These are phyloP conservation scores for Amphilophus citrinellus DNA, from an alignment of 2,113 vertebrate genomes.

Conservation along the genomic window DNA sequence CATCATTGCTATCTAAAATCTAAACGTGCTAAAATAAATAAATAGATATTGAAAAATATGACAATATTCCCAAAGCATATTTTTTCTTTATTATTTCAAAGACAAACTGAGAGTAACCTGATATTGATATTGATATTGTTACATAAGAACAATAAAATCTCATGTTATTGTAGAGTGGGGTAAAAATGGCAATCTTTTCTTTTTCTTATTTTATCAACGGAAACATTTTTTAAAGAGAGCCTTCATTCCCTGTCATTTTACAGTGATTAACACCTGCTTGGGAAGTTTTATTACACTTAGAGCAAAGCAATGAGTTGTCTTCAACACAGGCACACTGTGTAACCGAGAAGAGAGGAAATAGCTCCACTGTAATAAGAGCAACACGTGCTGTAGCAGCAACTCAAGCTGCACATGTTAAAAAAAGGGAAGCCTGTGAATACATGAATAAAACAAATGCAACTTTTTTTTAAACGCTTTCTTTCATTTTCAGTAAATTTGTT, in stretches of 20 bases:
- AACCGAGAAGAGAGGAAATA: background rate
- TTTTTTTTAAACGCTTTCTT: background rate
- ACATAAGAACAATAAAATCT: background rate
- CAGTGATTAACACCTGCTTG: background rate
- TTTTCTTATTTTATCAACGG: background rate
- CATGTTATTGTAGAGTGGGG: background rate
- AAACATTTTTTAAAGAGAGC: background rate
- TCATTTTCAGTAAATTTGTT: background rate
- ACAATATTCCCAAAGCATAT: background rate
- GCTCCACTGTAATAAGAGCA: background rate
- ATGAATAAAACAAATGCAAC: background rate
- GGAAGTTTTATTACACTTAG: background rate
- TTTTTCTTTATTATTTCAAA: background rate
- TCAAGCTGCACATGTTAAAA: background rate
- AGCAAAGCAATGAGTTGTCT: background rate
- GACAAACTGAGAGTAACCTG: background rate
- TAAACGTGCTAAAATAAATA: background rate
- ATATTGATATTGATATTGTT: background rate
- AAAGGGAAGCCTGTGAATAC: background rate
- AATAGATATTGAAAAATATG: background rate
- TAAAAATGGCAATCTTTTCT: rapidly evolving
- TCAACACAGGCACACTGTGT: background rate
- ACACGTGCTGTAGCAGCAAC: background rate
- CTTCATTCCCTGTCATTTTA: too few species aligned
- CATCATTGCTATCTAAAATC: background rate